phyloP scores from a whole-genome alignment of 2,797 vertebrate genomes.

The Menidia menidia region DNA sequence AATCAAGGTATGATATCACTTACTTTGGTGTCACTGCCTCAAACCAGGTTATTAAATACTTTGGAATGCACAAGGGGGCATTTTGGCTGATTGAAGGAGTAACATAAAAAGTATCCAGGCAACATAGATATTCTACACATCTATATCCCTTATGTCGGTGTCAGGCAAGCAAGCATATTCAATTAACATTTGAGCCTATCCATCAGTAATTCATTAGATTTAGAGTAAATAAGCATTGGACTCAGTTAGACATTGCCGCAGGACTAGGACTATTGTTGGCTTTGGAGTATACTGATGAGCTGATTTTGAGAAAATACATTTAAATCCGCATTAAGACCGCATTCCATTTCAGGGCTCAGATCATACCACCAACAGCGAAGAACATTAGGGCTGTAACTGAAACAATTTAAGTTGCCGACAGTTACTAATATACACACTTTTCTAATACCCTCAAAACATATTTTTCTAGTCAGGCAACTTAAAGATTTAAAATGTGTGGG shows the following conservation, averaged over 20 bases:
- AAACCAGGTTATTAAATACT: constrained; percentile 15
- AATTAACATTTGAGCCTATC: constrained; percentile 59
- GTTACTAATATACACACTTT: too few species aligned
- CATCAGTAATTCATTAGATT: constrained; percentile 49
- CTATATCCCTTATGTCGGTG: constrained; percentile 17
- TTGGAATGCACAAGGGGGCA: neutral
- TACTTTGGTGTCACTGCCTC: constrained; percentile 1
- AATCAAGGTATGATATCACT: constrained; percentile 47
- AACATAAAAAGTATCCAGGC: constrained; percentile 27
- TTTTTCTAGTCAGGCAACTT: too few species aligned
- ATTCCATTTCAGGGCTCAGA: neutral
- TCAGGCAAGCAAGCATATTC: constrained; percentile 49
- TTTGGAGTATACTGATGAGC: constrained; percentile 8
- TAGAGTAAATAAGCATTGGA: constrained; percentile 38
- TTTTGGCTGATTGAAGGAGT: constrained; percentile 53
- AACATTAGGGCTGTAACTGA: too few species aligned
- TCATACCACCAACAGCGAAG: too few species aligned
- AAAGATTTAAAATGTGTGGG: too few species aligned
- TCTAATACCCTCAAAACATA: too few species aligned
- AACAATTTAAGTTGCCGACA: too few species aligned
- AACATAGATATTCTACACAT: constrained; percentile 19
- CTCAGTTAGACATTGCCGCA: constrained; percentile 16
- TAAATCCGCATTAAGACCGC: neutral
- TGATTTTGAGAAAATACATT: constrained; percentile 13
- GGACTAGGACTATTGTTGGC: constrained; percentile 10